Percentiles rank a stretch among this genome's conserved stretches.
Conservation (phyloP, 2,888 invertebrate genomes). For the Saturnia japonica region DNA sequence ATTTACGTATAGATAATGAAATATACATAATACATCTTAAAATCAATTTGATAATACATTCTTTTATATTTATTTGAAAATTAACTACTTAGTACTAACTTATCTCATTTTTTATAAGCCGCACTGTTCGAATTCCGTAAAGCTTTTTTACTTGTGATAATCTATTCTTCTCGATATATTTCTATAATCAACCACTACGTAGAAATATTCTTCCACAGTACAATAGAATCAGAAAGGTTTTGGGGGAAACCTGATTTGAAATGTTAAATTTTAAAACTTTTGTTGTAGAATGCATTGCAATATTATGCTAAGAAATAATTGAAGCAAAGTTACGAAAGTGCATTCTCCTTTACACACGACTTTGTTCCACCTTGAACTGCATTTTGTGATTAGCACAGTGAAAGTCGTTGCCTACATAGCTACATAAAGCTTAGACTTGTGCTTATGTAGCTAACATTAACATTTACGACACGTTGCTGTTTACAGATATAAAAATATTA, state of each 20-base stretch:
- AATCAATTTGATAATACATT: neutral
- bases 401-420: slow-evolving; percentile 25
- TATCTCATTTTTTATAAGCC: neutral
- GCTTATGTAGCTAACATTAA: neutral
- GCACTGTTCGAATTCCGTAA: neutral
- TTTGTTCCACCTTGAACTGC: slow-evolving; percentile 33
- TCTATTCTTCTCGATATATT: neutral
- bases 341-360: slow-evolving; percentile 22
- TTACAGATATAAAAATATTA: neutral
- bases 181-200: no score
- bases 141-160: neutral
- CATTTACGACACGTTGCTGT: neutral
- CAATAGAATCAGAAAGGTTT: neutral
- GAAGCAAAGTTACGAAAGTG: slow-evolving; percentile 17
- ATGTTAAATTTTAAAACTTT: neutral
- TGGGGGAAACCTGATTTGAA: neutral
- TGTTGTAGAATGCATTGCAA: neutral
- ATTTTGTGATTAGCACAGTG: slow-evolving; percentile 29
- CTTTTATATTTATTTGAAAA: neutral
- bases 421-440: slow-evolving; percentile 11
- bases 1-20: no score
- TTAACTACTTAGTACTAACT: neutral
- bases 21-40: no score
- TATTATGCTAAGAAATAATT: slow-evolving; percentile 11
- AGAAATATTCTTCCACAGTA: neutral